A percentile compares a stretch with the other conserved stretches of the same genome.
Evolutionary conservation across 2,888 invertebrate species (phyloP).

Genomic region (Pheosia gnoma): DNA sequence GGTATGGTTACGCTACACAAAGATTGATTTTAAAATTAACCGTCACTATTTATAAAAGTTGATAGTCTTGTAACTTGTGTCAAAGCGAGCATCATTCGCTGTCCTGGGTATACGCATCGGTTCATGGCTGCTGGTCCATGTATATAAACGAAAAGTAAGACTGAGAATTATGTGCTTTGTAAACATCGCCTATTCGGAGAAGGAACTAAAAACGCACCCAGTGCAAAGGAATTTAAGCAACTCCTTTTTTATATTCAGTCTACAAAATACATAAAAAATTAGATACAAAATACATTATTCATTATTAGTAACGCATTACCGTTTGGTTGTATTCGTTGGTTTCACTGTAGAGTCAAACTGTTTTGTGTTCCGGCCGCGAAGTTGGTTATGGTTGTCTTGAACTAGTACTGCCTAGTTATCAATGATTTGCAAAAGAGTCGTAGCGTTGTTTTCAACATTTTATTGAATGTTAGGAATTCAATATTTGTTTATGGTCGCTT

Average conservation of each 20-base stretch:
- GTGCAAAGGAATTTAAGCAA: background rate
- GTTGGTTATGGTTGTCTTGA: constrained; percentile 20
- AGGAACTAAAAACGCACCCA: constrained; percentile 11
- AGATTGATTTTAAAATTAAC: background rate
- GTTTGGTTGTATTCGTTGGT: background rate
- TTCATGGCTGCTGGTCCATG: constrained; percentile 60
- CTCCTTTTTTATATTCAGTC: background rate
- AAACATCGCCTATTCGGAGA: constrained; percentile 34
- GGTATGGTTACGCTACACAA: no score
- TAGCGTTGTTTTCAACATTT: constrained; percentile 20
- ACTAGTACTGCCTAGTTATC: constrained; percentile 24
- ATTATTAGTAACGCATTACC: no score
- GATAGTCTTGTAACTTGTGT: background rate
- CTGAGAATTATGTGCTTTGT: constrained; percentile 58
- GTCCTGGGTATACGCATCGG: constrained; percentile 20
- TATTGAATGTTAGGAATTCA: constrained; percentile 19
- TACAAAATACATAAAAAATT: background rate
- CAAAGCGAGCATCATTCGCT: background rate
- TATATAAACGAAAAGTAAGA: constrained; percentile 77
- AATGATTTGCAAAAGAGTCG: constrained; percentile 17
- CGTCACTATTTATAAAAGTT: background rate
- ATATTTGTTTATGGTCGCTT: constrained; percentile 14
- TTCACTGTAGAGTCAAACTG: constrained; percentile 11
- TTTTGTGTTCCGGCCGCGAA: constrained; percentile 21
- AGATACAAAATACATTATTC: background rate